These are phyloP conservation scores for Melinopterus prodromus DNA, from an alignment of 2,888 invertebrate genomes.

Conservation along the genomic window DNA sequence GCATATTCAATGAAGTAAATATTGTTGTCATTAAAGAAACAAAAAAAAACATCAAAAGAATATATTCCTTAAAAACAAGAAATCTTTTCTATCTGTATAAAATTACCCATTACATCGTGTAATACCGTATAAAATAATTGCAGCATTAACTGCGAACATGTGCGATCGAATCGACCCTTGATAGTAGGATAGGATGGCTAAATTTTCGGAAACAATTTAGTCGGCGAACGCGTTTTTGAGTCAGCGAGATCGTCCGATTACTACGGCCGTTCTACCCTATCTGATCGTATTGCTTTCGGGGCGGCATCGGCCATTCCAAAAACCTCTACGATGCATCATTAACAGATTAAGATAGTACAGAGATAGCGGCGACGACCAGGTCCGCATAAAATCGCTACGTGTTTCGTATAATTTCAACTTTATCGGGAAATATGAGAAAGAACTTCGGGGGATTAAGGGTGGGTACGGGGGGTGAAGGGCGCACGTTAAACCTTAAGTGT, in stretches of 20 bases:
- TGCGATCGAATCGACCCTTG: background rate
- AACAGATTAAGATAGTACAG: constrained; percentile 30
- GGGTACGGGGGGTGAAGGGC: constrained; percentile 16
- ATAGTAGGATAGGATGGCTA: background rate
- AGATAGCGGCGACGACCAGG: background rate
- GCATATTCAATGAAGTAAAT: too few species aligned
- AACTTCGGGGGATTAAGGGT: background rate
- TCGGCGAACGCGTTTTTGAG: constrained; percentile 17
- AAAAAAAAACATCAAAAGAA: too few species aligned
- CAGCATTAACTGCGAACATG: too few species aligned
- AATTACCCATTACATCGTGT: too few species aligned
- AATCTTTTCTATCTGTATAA: too few species aligned
- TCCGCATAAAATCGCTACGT: constrained; percentile 22
- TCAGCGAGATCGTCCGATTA: constrained; percentile 20
- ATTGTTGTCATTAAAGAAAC: too few species aligned
- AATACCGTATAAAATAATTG: too few species aligned
- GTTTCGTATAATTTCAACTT: constrained; percentile 26
- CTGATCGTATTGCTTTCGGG: constrained; percentile 6
- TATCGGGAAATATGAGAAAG: constrained; percentile 26
- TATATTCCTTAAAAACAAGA: too few species aligned
- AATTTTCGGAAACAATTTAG: constrained; percentile 18
- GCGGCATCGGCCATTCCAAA: constrained; percentile 1
- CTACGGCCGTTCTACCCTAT: background rate
- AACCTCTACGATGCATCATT: constrained; percentile 26
- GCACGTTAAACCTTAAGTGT: constrained; percentile 17